Base-by-base conservation (phyloP, 2,888 invertebrate species). In the Tenthredo amoena region DNA sequence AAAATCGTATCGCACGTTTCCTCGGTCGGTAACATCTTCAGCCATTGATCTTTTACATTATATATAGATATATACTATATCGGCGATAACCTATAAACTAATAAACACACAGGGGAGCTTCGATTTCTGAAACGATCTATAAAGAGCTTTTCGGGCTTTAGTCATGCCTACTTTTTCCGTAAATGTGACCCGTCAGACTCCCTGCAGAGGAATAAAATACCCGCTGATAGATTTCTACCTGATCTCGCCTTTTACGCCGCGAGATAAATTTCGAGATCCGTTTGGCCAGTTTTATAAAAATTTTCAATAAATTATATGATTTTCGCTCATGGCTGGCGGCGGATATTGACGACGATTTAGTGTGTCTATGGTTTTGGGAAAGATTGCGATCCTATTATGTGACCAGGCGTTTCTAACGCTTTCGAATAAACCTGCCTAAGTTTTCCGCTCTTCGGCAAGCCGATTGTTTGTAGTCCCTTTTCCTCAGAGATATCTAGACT, bases 301-400 rank as follows among this genome's bases (percentile, higher is more conserved):
- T 55, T 18, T 18, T 55, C 18, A 6, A 50, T n/a, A 50, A 50
- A n/a, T 18, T 18, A 15, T 18, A 50, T 15, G 47, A 47, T 47
- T 18, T 47, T 47, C 4, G 15, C 4, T 15, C 12, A 0, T 47
- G 10, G 3, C 1, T 3, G 12, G 10, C 12, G 47, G 15, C 47
- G 47, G 0, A 43, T 15, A 47, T 50, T 50, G 87, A 88, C 87
- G 87, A 87, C 88, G 89, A 90, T 90, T 90, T 90, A 90, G 26
- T 26, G 26, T 89, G 88, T 89, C 84, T 87, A 81, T 88, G 87
- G 88, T 88, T 89, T 87, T 81, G 84, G 84, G 84, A 79, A 86
- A 86, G 88, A 88, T 90, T 89, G 90, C 88, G 89, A 89, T 88
- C 87, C 5, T n/a, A 74, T n/a, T 18, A 74, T 37, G 72, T n/a